phyloP scores from a whole-genome alignment of 2,888 invertebrate species.

The Carterocephalus palaemon region DNA sequence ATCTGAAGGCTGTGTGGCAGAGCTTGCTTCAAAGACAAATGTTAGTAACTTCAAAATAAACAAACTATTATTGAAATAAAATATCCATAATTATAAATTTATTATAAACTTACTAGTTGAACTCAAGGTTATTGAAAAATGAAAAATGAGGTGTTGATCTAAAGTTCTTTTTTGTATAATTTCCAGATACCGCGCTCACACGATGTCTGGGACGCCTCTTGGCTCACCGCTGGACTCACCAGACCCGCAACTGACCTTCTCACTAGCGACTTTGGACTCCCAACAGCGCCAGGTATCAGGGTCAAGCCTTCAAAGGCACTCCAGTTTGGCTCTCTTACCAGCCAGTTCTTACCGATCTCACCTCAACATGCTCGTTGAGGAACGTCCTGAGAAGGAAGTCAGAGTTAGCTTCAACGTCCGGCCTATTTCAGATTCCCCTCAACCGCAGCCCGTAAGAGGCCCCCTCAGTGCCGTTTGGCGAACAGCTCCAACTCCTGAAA shows the following conservation, averaged over 20 bases:
- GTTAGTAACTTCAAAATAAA: conserved; percentile 82
- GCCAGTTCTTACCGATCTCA: conserved; percentile 74
- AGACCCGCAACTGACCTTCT: conserved; percentile 83
- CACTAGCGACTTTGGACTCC: conserved; percentile 79
- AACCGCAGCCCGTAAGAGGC: conserved; percentile 62
- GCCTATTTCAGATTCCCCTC: conserved; percentile 56
- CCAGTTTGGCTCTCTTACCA: conserved; percentile 68
- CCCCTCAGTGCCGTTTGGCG: conserved; percentile 68
- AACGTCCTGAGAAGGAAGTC: conserved; percentile 68
- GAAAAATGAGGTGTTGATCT: no score
- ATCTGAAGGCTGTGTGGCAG: conserved; percentile 94
- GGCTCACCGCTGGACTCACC: conserved; percentile 92
- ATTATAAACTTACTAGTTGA: no score
- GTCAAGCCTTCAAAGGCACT: conserved; percentile 70
- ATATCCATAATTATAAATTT: no score
- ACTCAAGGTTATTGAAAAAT: no score
- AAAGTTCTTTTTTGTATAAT: background rate
- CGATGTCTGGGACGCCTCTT: conserved; percentile 87
- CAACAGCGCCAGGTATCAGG: conserved; percentile 82
- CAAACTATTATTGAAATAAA: no score
- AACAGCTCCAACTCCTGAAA: conserved; percentile 81
- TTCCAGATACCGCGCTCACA: conserved; percentile 89
- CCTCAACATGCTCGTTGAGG: conserved; percentile 72
- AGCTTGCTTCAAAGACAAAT: conserved; percentile 92
- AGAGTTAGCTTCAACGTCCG: conserved; percentile 70